Conservation (phyloP, 2,888 invertebrate genomes). For the Drosophila mettleri region DNA sequence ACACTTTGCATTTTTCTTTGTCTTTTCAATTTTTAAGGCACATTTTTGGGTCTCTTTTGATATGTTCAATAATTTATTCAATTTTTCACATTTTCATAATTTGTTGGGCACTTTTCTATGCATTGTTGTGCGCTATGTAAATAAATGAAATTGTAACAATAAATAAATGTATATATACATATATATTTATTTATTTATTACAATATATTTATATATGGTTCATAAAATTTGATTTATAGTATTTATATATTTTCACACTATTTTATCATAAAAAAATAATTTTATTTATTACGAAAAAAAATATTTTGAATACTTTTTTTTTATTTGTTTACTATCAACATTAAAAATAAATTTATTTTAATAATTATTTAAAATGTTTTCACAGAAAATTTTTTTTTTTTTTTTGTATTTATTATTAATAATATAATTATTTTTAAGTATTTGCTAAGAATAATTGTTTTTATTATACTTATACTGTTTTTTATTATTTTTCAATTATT, state of each 20-base stretch:
- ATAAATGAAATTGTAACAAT: not conserved
- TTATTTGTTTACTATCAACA: no score
- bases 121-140: conserved; percentile 41
- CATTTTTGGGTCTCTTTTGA: conserved; percentile 33
- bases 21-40: conserved; percentile 59
- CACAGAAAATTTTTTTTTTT: no score
- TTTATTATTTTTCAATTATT: not conserved
- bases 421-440: no score
- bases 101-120: conserved; percentile 56
- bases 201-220: not conserved
- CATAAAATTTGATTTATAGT: not conserved
- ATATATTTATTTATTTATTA: not conserved
- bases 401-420: no score
- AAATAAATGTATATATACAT: not conserved
- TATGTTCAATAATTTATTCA: conserved; percentile 10
- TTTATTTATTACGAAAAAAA: no score
- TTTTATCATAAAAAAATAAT: not conserved
- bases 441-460: no score
- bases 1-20: conserved; percentile 40
- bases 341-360: no score
- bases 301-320: no score
- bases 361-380: no score
- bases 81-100: conserved; percentile 23
- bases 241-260: not conserved
- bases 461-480: no score